A percentile compares a stretch with the other conserved stretches of the same genome.
phyloP scores from a whole-genome alignment of 2,113 vertebrate genomes.

The Oplegnathus fasciatus region DNA sequence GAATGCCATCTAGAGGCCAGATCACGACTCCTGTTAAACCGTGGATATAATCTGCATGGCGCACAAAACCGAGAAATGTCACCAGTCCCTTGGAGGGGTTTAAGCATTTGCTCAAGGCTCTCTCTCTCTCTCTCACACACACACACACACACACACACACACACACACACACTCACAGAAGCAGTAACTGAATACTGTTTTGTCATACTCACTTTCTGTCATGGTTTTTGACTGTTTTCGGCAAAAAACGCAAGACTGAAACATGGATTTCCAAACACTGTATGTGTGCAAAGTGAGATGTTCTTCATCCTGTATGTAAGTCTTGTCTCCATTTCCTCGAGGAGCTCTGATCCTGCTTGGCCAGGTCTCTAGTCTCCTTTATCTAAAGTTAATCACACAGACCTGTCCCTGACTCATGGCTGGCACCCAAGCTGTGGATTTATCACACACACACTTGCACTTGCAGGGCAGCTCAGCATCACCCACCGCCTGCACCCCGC shows the following conservation, averaged over 20 bases:
- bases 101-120: constrained; percentile 61
- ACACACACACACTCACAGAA: constrained; percentile 23
- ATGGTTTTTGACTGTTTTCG: constrained; percentile 20
- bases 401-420: constrained; percentile 38
- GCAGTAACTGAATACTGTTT: constrained; percentile 20
- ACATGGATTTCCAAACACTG: not conserved
- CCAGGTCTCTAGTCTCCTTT: constrained; percentile 37
- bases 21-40: constrained; percentile 67
- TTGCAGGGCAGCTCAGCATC: constrained; percentile 21
- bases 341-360: constrained; percentile 42
- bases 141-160: constrained; percentile 11
- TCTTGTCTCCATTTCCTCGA: constrained; percentile 39
- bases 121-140: constrained; percentile 21
- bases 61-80: constrained; percentile 80
- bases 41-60: constrained; percentile 59
- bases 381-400: constrained; percentile 71
- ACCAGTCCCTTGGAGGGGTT: constrained; percentile 69
- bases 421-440: constrained; percentile 42
- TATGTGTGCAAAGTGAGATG: not conserved
- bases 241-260: not conserved
- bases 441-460: constrained; percentile 30
- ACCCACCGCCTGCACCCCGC: not conserved
- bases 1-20: constrained; percentile 68
- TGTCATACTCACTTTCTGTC: constrained; percentile 50
- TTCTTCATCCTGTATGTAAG: constrained; percentile 20